Base-by-base conservation (phyloP, 2,888 invertebrate species). In the Steromphala cineraria region DNA sequence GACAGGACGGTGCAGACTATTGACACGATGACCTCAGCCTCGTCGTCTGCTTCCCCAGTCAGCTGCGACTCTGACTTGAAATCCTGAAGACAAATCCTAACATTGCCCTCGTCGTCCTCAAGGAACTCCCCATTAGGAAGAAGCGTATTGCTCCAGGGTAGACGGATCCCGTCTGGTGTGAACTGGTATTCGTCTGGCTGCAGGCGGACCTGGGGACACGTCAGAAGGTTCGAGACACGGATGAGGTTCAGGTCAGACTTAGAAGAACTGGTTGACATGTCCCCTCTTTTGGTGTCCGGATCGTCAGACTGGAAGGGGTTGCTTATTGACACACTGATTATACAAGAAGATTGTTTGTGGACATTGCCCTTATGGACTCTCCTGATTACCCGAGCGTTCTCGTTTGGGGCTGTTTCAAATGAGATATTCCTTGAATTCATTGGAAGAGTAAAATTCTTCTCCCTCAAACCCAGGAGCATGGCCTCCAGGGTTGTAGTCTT, bases 1-100 rank as follows among this genome's bases (percentile, higher is more conserved):
- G 85, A 83, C 79, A 83, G 31, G 0, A 53, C 21, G 36, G 82
- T 83, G 21, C 81, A 83, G 53, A 83, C 74, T 17, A 80, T 67
- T n/a, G 81, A 82, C 13, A 83, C 28, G n/a, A 76, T 53, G 31
- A 76, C 31, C 7, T 53, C 53, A 2, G 55, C 31, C 10, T 31
- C 31, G 4, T 24, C 24, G 10, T 53, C 76, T 5, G 4, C 19
- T 28, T 31, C 10, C 28, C 31, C 53, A 24, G 31, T 55, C n/a
- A 31, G 76, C 24, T 55, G 21, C 15, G 74, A 81, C 40, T 78
- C 74, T 0, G 78, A 53, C n/a, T 74, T 55, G 21, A 78, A 81
- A 28, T 78, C n/a, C 21, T 56, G 4, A 28, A 81, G 52, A 75
- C 81, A 81, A 2, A 81, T 78, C 56, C 40, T 78, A 10, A 81